These are phyloP conservation scores for Enoplosus armatus DNA, from an alignment of 2,797 vertebrate species.

Conservation along the genomic window DNA sequence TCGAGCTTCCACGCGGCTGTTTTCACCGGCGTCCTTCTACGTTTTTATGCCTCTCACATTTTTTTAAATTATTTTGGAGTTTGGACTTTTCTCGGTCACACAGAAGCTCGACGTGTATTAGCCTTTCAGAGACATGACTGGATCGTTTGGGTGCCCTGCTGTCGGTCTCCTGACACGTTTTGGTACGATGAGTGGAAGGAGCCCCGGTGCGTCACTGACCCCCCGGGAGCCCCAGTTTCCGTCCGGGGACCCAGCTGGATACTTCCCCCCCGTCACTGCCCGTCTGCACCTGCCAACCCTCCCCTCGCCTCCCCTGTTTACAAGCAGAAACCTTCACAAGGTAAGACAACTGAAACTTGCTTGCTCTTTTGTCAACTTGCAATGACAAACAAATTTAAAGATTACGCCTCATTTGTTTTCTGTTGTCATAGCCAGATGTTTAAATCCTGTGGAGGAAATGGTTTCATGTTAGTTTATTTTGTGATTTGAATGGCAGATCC, in stretches of 20 bases:
- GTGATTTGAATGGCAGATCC: not conserved
- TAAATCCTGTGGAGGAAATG: not conserved
- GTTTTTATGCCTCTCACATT: slow-evolving; percentile 42
- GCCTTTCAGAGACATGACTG: slow-evolving; percentile 58
- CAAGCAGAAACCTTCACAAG: slow-evolving; percentile 56
- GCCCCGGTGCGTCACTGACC: slow-evolving; percentile 80
- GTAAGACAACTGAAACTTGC: slow-evolving; percentile 64
- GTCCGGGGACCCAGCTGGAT: slow-evolving; percentile 65
- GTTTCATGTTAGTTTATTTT: slow-evolving; percentile 3
- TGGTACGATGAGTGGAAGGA: slow-evolving; percentile 83
- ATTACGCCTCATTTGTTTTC: not conserved
- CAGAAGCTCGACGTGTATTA: slow-evolving; percentile 69
- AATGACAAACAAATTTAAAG: not conserved
- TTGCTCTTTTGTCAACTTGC: not conserved
- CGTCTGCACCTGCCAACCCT: slow-evolving; percentile 89
- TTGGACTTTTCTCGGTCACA: slow-evolving; percentile 58
- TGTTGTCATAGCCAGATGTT: not conserved
- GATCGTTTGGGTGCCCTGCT: slow-evolving; percentile 73
- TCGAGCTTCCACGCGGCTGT: slow-evolving; percentile 87
- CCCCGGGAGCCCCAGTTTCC: slow-evolving; percentile 72
- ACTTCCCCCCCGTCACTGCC: slow-evolving; percentile 82
- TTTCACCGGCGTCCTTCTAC: slow-evolving; percentile 69
- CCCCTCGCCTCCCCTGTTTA: slow-evolving; percentile 36
- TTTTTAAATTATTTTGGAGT: slow-evolving; percentile 13
- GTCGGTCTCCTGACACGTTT: slow-evolving; percentile 73